phyloP scores from a whole-genome alignment of 2,113 vertebrate genomes.

The Gasterosteus nipponicus region DNA sequence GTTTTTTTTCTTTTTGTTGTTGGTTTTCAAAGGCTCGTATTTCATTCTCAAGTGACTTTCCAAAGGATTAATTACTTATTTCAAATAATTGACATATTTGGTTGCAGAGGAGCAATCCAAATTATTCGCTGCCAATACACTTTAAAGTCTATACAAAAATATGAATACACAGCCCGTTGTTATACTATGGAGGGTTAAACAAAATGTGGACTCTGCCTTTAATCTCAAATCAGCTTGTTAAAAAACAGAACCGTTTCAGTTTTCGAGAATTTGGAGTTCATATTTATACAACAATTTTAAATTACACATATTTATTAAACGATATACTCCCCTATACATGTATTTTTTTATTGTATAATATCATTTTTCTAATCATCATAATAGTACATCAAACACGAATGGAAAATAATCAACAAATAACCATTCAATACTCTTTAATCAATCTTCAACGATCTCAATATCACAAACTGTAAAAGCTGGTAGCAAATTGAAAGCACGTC shows the following conservation, averaged over 20 bases:
- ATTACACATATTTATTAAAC: neutral
- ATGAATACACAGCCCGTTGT: neutral
- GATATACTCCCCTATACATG: neutral
- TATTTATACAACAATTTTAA: neutral
- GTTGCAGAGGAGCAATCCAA: too few species aligned
- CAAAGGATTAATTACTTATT: too few species aligned
- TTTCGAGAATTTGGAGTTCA: neutral
- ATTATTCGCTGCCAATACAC: too few species aligned
- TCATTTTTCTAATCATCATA: too few species aligned
- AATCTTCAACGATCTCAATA: conserved; percentile 18
- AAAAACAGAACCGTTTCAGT: neutral
- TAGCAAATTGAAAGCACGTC: conserved; percentile 30
- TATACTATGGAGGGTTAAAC: neutral
- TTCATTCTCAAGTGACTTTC: too few species aligned
- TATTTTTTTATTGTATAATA: neutral
- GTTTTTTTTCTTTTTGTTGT: neutral
- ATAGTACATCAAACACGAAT: neutral
- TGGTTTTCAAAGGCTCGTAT: neutral
- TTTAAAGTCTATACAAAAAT: neutral
- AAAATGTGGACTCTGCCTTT: neutral
- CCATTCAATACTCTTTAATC: conserved; percentile 7
- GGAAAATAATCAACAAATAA: neutral
- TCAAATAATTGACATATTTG: too few species aligned
- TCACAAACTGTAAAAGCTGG: neutral
- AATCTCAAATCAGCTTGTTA: neutral